Evolutionary conservation across 2,888 invertebrate species (phyloP).

Genomic region (Trachelus tabidus): DNA sequence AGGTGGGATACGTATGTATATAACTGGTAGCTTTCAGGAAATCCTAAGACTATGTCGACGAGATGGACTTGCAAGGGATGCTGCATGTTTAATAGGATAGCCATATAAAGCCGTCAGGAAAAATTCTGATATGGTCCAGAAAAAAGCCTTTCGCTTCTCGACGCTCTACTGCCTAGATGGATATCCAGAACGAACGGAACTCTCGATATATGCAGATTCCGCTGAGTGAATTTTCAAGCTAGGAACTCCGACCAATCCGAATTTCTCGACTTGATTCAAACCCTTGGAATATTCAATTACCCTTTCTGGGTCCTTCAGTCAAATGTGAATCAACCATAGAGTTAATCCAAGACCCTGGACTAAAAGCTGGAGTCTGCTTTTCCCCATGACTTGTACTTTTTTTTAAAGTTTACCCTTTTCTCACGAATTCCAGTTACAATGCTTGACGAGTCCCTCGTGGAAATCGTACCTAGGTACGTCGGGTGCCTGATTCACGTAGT

Average conservation of each 20-base stretch:
- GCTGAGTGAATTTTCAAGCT: constrained; percentile 29
- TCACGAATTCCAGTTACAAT: not conserved
- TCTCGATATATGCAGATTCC: constrained; percentile 56
- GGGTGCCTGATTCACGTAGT: too few species aligned
- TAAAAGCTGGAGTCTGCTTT: not conserved
- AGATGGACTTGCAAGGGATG: not conserved
- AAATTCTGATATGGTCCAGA: not conserved
- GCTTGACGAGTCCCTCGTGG: not conserved
- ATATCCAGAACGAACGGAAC: constrained; percentile 34
- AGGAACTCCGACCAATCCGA: constrained; percentile 16
- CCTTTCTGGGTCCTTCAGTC: constrained; percentile 27
- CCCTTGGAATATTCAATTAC: constrained; percentile 49
- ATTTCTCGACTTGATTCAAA: constrained; percentile 18
- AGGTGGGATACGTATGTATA: not conserved
- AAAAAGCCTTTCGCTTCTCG: not conserved
- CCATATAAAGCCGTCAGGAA: not conserved
- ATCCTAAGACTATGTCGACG: not conserved
- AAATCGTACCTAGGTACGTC: not conserved
- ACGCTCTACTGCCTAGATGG: not conserved
- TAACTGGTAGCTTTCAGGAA: not conserved
- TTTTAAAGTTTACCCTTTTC: not conserved
- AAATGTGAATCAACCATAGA: constrained; percentile 23
- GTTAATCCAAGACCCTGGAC: not conserved
- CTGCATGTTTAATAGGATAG: not conserved
- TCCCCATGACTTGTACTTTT: not conserved